Evolutionary conservation across 2,888 invertebrate species (phyloP), one percentile per base, ranked within the genome.

Genomic region (Fissipunctia ypsillon): DNA sequence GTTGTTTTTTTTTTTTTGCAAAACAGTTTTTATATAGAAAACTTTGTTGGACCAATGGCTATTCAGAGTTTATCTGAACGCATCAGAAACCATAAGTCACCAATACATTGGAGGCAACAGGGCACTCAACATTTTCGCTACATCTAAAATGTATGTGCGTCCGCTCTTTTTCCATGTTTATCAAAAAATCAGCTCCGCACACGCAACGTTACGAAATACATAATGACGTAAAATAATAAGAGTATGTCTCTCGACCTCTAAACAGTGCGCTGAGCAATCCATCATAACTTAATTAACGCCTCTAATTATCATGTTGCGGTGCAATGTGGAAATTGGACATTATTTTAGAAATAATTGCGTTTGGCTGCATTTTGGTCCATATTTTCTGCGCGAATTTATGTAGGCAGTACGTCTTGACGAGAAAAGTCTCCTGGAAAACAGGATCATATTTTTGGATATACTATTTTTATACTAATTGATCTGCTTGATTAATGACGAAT

Each of bases 281-380:
- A 87, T 88, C 85, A 87, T 85, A 87, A 88, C 76, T 87, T 88
- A 87, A 88, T 88, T 81, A 87, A 81, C 78, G 68, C 57, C 4
- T 69, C 57, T 72, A 76, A 84, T 87, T 87, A 87, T 56, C 81
- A 87, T 85, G 87, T 80, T 0, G 77, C 76, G 12, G 80, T 74
- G 31, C 52, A 63, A 68, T 59, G 3, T 57, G 22, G 43, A 65
- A 73, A 7, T 63, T 25, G 10, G 57, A 4, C 59, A 45, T 77
- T n/a, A n/a, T n/a, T n/a, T 77, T 63, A 31, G 9, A n/a, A 63
- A 69, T 35, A 19, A 9, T 56, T 14, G 3, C 19, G 19, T 54
- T 38, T 65, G 10, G 6, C 3, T 4, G n/a, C 22, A 35, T 50
- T 6, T 50, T 3, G 2, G 9, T 19, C 10, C 16, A 48, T n/a